phyloP scores from a whole-genome alignment of 2,888 invertebrate species.

The Drosophila tanythrix region DNA sequence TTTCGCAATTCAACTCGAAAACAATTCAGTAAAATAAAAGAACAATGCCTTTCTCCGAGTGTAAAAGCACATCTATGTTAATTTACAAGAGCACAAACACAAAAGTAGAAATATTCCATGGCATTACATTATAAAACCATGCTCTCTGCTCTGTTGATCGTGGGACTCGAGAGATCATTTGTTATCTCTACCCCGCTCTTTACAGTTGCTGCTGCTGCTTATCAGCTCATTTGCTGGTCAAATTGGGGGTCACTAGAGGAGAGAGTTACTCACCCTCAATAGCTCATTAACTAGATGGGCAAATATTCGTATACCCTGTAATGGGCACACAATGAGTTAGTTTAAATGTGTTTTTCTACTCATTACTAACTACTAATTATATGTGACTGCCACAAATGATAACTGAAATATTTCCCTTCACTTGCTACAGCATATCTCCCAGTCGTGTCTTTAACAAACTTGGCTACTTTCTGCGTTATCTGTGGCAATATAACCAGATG shows the following conservation, averaged over 20 bases:
- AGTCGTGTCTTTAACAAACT: neutral
- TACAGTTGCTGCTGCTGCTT: slow-evolving; percentile 21
- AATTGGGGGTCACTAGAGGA: slow-evolving; percentile 16
- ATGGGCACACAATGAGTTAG: neutral
- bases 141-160: neutral
- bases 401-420: neutral
- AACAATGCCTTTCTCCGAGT: neutral
- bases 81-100: slow-evolving; percentile 6
- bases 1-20: neutral
- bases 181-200: slow-evolving; percentile 17
- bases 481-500: slow-evolving; percentile 36
- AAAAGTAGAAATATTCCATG: slow-evolving; percentile 2
- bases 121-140: slow-evolving; percentile 4
- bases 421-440: slow-evolving; percentile 4
- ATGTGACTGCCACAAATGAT: neutral
- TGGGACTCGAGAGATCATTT: neutral
- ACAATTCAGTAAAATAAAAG: neutral
- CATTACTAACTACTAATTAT: fast-evolving
- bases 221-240: slow-evolving; percentile 44
- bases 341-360: neutral
- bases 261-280: slow-evolving; percentile 2
- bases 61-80: neutral
- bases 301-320: slow-evolving; percentile 14
- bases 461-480: slow-evolving; percentile 32
- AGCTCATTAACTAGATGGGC: slow-evolving; percentile 9